Base-by-base conservation (phyloP, 2,888 invertebrate genomes). In the Sphaerophoria taeniata region DNA sequence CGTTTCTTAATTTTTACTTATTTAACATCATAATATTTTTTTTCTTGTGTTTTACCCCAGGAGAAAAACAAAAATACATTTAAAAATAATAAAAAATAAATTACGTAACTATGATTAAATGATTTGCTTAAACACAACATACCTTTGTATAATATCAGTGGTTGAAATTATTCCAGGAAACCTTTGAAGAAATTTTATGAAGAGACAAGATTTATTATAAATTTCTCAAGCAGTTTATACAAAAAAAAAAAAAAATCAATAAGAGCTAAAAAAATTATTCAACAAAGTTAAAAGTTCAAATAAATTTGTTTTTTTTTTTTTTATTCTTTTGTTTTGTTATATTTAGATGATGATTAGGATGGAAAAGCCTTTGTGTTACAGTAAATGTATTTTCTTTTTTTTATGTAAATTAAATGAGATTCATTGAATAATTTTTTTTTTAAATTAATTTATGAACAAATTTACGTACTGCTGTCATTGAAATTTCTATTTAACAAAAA, bases 101-200 rank as follows among this genome's bases (percentile, higher is more conserved):
- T 24, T 55, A n/a, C 53, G 53, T 43, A 69, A 69, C 55, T 53
- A 61, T 61, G 33, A 43, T 55, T 71, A 75, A 74, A 78, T 74
- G 24, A 78, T 74, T 14, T 75, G 36, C 67, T 67, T 67, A 67
- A 78, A 55, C 72, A 55, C 47, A 80, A 85, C 88, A 85, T 88
- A 87, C 87, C 76, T 87, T 84, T 79, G 70, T 85, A 79, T 80
- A 89, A 90, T 91, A 91, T 92, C 91, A 92, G 91, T 92, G 91
- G 91, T 91, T 91, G 91, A 90, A 91, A 89, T 91, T 92, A 90
- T 91, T 92, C 91, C 91, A 91, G 92, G 91, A 91, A 90, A 92
- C 92, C 91, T 91, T 91, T 90, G 87, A 89, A 89, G 88, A 89
- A 88, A 90, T 88, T 90, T 89, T 88, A 89, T 91, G 91, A 91